Percentiles rank a stretch among this genome's conserved stretches.
These are phyloP conservation scores for Coccyzus lansbergi DNA, from an alignment of 2,797 vertebrate species.

Conservation along the genomic window DNA sequence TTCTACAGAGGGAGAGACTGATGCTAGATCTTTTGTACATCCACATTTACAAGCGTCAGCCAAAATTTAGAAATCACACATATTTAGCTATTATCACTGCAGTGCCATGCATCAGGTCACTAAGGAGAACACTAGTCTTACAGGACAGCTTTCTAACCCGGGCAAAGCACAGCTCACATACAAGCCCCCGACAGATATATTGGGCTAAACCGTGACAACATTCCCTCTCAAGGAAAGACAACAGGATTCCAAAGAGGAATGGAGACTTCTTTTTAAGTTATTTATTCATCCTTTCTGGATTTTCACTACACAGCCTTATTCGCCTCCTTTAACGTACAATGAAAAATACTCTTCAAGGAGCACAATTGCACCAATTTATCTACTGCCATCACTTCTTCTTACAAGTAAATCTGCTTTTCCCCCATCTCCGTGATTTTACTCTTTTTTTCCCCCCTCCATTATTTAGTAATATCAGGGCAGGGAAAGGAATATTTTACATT, in stretches of 20 bases:
- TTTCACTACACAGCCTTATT: neutral
- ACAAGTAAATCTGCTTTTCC: neutral
- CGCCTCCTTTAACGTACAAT: neutral
- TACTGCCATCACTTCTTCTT: neutral
- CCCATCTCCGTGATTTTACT: neutral
- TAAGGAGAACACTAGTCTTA: neutral
- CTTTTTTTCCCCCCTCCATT: neutral
- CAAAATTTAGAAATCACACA: neutral
- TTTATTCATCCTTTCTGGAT: neutral
- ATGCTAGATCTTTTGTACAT: neutral
- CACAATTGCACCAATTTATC: neutral
- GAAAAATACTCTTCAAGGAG: neutral
- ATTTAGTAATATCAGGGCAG: neutral
- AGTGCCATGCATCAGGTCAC: neutral
- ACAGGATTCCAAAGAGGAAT: neutral
- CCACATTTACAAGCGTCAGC: neutral
- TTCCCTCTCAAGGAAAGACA: neutral
- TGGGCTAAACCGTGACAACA: no score
- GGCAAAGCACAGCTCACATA: neutral
- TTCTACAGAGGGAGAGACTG: neutral
- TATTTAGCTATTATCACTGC: neutral
- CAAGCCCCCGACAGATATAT: neutral
- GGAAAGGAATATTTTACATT: neutral
- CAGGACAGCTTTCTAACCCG: neutral
- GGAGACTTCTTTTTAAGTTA: neutral